Evolutionary conservation across 2,113 vertebrate genomes (phyloP), one percentile per base, ranked within the genome.

Genomic region (Aptenodytes patagonicus): DNA sequence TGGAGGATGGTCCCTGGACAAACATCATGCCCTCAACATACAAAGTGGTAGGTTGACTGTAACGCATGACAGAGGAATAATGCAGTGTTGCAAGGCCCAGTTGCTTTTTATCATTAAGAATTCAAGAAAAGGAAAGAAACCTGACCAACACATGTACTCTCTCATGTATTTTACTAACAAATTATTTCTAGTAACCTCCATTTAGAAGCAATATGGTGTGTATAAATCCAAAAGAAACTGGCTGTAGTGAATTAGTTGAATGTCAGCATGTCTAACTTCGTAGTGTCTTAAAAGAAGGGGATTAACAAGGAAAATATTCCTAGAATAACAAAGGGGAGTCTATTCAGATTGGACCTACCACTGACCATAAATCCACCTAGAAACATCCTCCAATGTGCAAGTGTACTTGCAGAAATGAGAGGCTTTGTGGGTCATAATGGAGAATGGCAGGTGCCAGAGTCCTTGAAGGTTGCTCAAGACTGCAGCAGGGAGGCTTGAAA

Each of bases 1-100:
- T 57, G 99, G 99, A 84, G 99, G 99, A 32, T 99, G 99, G 99
- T 98, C 98, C 31, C 91, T 99, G 93, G 99, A 99, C 97, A 99
- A 99, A 83, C 99, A 99, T 76, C 99, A 99, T 13, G 99, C 99
- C 83, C 98, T 99, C 87, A 99, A 99, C 94, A 99, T 99, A 97
- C 99, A 99, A 95, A 99, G 99, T 25, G 99, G 99, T 99, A 95
- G 97, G 99, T 98, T 77, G 24, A 15, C 15, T 58, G 9, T 86
- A 16, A 7, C 24, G 54, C 10, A 1, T 36, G 47, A n/a, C 29
- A 38, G 31, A 46, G 60, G 55, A 68, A 36, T 42, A 75, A 52
- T 4, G 16, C 13, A 9, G 13, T 7, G 20, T 17, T 80, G 38
- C 31, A 72, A 46, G 55, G 38, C 21, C 17, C 21, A 4, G 20